Conservation (phyloP, 2,797 vertebrate genomes). For the Macropodus opercularis region DNA sequence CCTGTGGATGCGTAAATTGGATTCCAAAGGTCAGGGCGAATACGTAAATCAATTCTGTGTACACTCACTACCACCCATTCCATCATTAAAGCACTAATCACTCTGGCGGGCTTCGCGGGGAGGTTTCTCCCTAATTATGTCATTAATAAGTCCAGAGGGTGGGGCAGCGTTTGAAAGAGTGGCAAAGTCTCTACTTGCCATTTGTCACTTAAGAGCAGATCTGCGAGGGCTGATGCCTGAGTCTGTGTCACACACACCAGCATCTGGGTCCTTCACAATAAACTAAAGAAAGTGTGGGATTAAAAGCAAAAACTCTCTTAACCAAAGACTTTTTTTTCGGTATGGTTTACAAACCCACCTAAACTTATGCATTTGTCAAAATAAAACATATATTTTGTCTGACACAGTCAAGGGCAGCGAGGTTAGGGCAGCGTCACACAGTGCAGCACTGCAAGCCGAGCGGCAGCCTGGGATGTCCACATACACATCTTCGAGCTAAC, state of each 20-base stretch:
- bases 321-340: background rate
- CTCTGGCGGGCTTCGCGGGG: slow-evolving; percentile 77
- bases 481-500: slow-evolving; percentile 63
- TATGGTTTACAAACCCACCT: background rate
- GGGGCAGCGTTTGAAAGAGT: slow-evolving; percentile 77
- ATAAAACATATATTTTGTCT: slow-evolving; percentile 24
- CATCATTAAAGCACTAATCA: slow-evolving; percentile 86
- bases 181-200: slow-evolving; percentile 68
- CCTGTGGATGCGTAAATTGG: slow-evolving; percentile 81
- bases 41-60: slow-evolving; percentile 82
- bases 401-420: slow-evolving; percentile 13
- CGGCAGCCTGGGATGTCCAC: slow-evolving; percentile 56
- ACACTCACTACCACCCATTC: slow-evolving; percentile 75
- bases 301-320: background rate
- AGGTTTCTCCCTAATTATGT: slow-evolving; percentile 84
- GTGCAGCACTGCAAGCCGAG: slow-evolving; percentile 47
- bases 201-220: slow-evolving; percentile 75
- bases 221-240: slow-evolving; percentile 45
- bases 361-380: slow-evolving; percentile 11
- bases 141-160: slow-evolving; percentile 83
- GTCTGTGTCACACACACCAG: slow-evolving; percentile 37
- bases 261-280: background rate
- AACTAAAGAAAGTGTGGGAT: background rate
- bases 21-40: slow-evolving; percentile 84
- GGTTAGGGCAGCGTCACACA: slow-evolving; percentile 23